Conservation (phyloP, 2,888 invertebrate species). For the Chymomyza caudatula region DNA sequence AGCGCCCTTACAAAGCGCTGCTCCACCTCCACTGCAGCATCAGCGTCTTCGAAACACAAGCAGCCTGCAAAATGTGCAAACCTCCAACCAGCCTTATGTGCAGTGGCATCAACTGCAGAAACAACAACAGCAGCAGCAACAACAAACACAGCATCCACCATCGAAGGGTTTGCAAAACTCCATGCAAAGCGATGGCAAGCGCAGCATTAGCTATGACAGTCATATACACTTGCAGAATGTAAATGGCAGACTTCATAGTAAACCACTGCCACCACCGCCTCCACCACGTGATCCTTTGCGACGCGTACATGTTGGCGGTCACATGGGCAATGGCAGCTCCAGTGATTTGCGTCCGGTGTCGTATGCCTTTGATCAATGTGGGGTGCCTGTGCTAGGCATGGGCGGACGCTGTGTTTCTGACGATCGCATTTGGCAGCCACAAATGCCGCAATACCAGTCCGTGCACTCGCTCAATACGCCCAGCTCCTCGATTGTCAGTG, state of each 20-base stretch:
- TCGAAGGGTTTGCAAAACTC: constrained; percentile 67
- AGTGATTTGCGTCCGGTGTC: constrained; percentile 79
- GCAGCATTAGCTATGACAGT: constrained; percentile 77
- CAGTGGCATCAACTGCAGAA: constrained; percentile 62
- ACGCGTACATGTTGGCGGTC: constrained; percentile 78
- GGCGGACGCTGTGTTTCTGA: constrained; percentile 77
- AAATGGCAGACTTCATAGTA: constrained; percentile 58
- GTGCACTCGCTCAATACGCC: constrained; percentile 72
- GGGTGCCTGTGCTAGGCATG: constrained; percentile 41
- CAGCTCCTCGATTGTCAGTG: constrained; percentile 51
- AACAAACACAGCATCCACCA: constrained; percentile 40
- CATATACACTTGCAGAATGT: constrained; percentile 76
- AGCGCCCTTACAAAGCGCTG: constrained; percentile 12
- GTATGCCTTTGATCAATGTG: constrained; percentile 79
- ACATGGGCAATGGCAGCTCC: constrained; percentile 57
- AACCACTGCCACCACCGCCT: constrained; percentile 85
- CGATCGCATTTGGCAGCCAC: constrained; percentile 76
- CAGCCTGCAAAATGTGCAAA: constrained; percentile 59
- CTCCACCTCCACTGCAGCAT: constrained; percentile 7
- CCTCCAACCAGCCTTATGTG: constrained; percentile 71
- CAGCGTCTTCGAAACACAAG: constrained; percentile 58
- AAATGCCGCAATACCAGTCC: constrained; percentile 73
- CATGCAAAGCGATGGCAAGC: constrained; percentile 68
- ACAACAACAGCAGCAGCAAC: constrained; percentile 51
- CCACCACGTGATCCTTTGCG: constrained; percentile 88